Base-by-base conservation (phyloP, 2,113 vertebrate species). In the Lota lota region DNA sequence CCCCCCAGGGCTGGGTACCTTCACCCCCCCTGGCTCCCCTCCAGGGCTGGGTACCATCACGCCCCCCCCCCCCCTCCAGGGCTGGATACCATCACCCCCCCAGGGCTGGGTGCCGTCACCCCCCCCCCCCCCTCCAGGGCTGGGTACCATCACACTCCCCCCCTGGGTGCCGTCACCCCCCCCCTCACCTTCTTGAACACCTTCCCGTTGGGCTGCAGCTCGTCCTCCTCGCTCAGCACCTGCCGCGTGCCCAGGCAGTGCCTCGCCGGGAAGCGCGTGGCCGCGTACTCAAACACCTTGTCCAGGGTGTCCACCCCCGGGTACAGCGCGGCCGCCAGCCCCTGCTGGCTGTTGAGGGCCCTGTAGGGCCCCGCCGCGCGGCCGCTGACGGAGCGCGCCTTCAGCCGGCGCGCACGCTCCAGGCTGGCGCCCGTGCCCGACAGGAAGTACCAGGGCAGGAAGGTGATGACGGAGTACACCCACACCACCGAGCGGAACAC, bases 201-300 rank as follows among this genome's bases (percentile, higher is more conserved):
- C 77, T 97, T 99, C 67, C 97, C 97, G 10, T 95, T 99, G 2
- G 94, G 95, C 70, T 99, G 97, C 36, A 95, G 83, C 91, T 99
- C 97, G 83, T 99, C 97, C 85, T 99, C 97, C 77, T 99, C 97
- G 63, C 93, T 98, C 40, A 99, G 90, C 71, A 98, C 81, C 87
- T 96, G 95, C 53, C 97, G 92, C 2, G 96, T 99, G 73, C 97
- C 97, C 78, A 99, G 82, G 60, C 98, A 98, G 66, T 94, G 92
- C 83, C 91, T 94, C 74, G 93, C 79, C 53, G 94, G 93, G 76
- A 93, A 98, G 67, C 88, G 92, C 18, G 76, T 85, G 36, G 90
- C 92, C 5, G 96, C 96, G 0, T 94, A 91, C 66, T 94, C 93
- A 77, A 99, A 98, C 84, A 95, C 91, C 89, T 96, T 98, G 86